Evolutionary conservation across 1,140 invertebrate species (phyloP).

Genomic region (Philotrypesis tridentata): DNA sequence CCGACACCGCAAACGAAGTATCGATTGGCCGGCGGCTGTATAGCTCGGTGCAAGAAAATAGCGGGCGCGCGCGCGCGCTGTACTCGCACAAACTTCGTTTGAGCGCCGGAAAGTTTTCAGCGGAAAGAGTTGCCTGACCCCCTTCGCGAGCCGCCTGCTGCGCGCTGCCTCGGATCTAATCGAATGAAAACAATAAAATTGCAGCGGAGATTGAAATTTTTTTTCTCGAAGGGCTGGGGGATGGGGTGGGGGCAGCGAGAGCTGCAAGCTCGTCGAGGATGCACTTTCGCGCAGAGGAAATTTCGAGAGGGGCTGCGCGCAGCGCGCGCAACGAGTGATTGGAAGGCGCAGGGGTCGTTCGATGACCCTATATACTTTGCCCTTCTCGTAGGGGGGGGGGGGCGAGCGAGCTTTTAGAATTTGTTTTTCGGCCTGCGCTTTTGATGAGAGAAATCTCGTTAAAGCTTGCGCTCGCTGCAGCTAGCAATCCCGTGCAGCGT

Average conservation of each 20-base stretch:
- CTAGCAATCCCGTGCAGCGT: too few relatives aligned
- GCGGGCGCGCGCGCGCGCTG: neutral
- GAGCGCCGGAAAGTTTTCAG: slow-evolving; percentile 6
- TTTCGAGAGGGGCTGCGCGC: slow-evolving; percentile 12
- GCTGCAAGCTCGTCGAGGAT: neutral
- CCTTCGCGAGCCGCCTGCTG: neutral
- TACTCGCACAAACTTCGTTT: neutral
- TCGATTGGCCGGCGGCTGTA: slow-evolving; percentile 34
- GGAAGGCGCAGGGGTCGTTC: slow-evolving; percentile 4
- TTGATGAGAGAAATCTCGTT: neutral
- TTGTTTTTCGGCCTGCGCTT: neutral
- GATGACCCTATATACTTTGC: neutral
- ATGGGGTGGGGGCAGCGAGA: neutral
- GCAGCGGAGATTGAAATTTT: neutral
- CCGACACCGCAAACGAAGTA: slow-evolving; percentile 24
- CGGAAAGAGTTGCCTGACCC: neutral
- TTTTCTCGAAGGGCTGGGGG: neutral
- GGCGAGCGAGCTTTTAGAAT: neutral
- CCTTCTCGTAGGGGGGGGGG: neutral
- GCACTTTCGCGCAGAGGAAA: slow-evolving; percentile 34
- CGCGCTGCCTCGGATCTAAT: slow-evolving; percentile 1
- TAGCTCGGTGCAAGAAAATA: slow-evolving; percentile 15
- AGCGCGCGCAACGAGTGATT: slow-evolving; percentile 6
- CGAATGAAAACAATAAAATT: slow-evolving; percentile 43
- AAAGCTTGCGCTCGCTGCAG: too few relatives aligned